Conservation (phyloP, 92 coral and sea anemone species). For the Plumapathes pennacea region DNA sequence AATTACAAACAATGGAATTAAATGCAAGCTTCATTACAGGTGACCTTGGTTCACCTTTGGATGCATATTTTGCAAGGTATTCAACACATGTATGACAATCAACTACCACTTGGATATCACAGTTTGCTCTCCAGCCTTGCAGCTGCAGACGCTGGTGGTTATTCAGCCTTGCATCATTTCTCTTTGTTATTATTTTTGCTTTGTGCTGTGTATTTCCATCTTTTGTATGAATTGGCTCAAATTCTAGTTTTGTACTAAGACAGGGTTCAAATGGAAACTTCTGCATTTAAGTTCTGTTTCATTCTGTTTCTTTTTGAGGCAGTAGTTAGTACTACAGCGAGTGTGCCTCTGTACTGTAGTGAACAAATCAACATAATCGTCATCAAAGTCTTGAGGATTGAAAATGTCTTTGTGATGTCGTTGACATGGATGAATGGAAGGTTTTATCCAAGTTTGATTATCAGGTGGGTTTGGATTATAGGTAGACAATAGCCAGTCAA, state of each 20-base stretch:
- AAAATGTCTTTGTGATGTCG: conserved; percentile 18
- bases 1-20: not conserved
- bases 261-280: conserved; percentile 23
- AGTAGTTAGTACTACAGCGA: conserved; percentile 50
- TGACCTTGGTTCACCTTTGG: conserved; percentile 24
- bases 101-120: conserved; percentile 31
- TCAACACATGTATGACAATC: conserved; percentile 34
- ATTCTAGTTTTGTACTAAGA: conserved; percentile 16
- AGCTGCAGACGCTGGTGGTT: conserved; percentile 19
- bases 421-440: conserved; percentile 17
- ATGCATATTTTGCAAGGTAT: conserved; percentile 26
- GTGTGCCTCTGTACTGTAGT: conserved; percentile 59
- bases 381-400: conserved; percentile 10
- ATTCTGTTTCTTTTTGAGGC: conserved; percentile 32
- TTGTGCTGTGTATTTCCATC: conserved; percentile 15
- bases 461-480: conserved; percentile 69
- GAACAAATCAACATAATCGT: conserved; percentile 36
- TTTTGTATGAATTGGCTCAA: conserved; percentile 37
- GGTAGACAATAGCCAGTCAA: conserved; percentile 42
- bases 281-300: conserved; percentile 49
- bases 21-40: conserved; percentile 24
- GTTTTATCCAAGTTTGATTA: conserved; percentile 20
- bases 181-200: conserved; percentile 19
- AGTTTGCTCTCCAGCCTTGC: conserved; percentile 32
- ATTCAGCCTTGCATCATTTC: conserved; percentile 32